phyloP scores from a whole-genome alignment of 2,888 invertebrate species.

The Micropterix aruncella region DNA sequence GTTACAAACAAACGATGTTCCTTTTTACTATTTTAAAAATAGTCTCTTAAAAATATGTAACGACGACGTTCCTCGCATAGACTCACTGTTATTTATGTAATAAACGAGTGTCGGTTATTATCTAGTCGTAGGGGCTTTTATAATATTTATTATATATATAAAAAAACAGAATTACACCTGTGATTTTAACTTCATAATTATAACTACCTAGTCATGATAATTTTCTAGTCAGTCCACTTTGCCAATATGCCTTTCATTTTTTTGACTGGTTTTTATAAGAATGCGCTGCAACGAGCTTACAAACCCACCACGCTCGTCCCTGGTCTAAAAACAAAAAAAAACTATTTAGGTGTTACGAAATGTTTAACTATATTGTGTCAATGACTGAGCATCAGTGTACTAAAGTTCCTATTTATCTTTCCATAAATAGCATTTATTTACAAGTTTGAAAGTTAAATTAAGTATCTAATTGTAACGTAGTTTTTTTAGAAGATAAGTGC shows the following conservation, averaged over 20 bases:
- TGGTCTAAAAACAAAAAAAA: not conserved
- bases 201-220: not conserved
- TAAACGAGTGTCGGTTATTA: no score
- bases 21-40: no score
- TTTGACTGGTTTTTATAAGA: not conserved
- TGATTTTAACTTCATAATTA: not conserved
- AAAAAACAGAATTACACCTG: not conserved
- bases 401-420: constrained; percentile 14
- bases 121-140: not conserved
- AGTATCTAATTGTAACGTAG: no score
- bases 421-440: constrained; percentile 9
- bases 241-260: not conserved
- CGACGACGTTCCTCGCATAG: no score
- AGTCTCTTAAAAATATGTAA: no score
- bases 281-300: not conserved
- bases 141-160: no score
- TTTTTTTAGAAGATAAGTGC: no score
- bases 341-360: not conserved
- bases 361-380: not conserved
- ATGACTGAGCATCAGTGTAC: constrained; percentile 11
- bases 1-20: no score
- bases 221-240: not conserved
- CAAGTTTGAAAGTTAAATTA: constrained; percentile 1
- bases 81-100: no score
- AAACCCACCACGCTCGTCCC: not conserved